These are phyloP conservation scores for zebrafish (Danio rerio) DNA, from an alignment of 2,113 vertebrate genomes.

Conservation along the genomic window DNA sequence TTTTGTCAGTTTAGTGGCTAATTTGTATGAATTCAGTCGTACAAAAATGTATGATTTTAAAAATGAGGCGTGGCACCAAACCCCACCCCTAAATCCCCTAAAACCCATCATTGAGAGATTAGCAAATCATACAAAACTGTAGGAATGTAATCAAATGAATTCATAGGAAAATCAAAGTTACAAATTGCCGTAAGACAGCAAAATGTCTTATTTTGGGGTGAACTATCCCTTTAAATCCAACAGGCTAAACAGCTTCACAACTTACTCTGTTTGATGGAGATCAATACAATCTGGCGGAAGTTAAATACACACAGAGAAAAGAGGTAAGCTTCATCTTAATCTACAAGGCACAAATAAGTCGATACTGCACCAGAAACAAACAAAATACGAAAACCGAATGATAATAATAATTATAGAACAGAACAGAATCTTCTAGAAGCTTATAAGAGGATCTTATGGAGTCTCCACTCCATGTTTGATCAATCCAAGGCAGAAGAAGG, in stretches of 20 bases:
- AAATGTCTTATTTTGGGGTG: no score
- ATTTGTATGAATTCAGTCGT: no score
- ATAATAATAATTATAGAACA: slow-evolving; percentile 11
- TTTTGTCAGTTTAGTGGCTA: no score
- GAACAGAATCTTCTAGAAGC: slow-evolving; percentile 25
- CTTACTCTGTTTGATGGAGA: neutral
- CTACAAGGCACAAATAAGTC: slow-evolving; percentile 60
- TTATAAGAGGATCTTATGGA: slow-evolving; percentile 1
- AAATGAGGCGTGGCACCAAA: no score
- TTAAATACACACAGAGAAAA: slow-evolving; percentile 50
- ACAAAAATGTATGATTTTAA: no score
- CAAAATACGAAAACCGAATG: slow-evolving; percentile 33
- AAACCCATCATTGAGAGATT: no score
- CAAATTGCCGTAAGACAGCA: no score
- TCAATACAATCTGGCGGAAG: neutral
- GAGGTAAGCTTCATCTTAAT: slow-evolving; percentile 5
- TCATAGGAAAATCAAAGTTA: no score
- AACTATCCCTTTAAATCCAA: neutral
- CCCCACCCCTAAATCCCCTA: no score
- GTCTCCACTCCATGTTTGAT: neutral
- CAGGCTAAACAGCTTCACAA: neutral
- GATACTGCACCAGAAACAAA: slow-evolving; percentile 41
- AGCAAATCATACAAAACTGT: no score
- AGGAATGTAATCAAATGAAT: no score
- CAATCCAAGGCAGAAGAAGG: slow-evolving; percentile 27